Conservation (phyloP, 2,888 invertebrate species). For the Lithodes maja region DNA sequence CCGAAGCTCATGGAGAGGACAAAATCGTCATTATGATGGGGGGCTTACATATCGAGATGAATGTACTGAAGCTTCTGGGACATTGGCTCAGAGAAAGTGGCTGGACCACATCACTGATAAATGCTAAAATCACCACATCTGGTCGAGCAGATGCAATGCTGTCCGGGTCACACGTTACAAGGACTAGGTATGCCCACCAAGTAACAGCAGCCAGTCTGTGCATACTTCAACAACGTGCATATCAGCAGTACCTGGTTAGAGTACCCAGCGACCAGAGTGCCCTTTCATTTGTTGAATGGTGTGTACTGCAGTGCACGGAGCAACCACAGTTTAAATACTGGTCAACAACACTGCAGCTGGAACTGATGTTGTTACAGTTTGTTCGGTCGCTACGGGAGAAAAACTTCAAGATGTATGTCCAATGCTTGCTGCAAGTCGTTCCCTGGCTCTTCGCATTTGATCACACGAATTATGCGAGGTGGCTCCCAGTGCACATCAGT, state of each 20-base stretch:
- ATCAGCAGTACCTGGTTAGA: conserved; percentile 29
- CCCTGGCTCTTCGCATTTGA: not conserved
- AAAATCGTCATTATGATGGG: conserved; percentile 27
- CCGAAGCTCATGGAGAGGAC: conserved; percentile 40
- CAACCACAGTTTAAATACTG: not conserved
- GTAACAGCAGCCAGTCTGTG: conserved; percentile 39
- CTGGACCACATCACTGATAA: conserved; percentile 20
- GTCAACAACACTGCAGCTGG: not conserved
- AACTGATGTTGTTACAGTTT: not conserved
- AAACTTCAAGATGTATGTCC: not conserved
- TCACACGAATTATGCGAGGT: conserved; percentile 7
- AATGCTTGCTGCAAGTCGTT: not conserved
- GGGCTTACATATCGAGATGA: conserved; percentile 40
- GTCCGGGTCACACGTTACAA: conserved; percentile 6
- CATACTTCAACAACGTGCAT: conserved; percentile 33
- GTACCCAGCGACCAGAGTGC: not conserved
- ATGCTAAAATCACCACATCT: conserved; percentile 43
- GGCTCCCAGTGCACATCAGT: not conserved
- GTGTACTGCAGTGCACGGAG: not conserved
- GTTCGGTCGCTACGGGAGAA: not conserved
- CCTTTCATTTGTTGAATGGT: not conserved
- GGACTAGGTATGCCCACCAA: conserved; percentile 34
- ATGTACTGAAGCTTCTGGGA: conserved; percentile 26
- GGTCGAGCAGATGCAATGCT: conserved; percentile 28
- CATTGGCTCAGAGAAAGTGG: conserved; percentile 32